Evolutionary conservation across 2,888 invertebrate genomes (phyloP).

Genomic region (Athalia cordata): DNA sequence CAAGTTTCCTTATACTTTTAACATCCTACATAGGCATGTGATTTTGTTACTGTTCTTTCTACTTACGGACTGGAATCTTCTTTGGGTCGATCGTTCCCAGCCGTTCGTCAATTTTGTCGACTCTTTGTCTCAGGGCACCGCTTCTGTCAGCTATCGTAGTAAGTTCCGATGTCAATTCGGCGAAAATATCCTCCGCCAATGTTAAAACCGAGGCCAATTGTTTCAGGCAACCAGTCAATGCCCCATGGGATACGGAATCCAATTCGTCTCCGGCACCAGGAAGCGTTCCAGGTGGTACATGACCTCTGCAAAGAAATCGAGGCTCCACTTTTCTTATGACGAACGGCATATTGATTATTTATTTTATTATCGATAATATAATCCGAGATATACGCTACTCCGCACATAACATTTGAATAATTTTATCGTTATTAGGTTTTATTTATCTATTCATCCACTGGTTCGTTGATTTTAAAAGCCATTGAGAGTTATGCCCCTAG

Average conservation of each 20-base stretch:
- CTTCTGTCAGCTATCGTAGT: constrained; percentile 85
- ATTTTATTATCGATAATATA: not conserved
- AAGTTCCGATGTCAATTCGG: constrained; percentile 85
- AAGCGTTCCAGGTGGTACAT: constrained; percentile 89
- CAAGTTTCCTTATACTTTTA: not conserved
- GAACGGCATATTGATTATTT: constrained; percentile 84
- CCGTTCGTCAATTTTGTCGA: constrained; percentile 82
- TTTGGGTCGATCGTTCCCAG: constrained; percentile 88
- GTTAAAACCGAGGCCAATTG: constrained; percentile 90
- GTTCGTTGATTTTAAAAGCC: not conserved
- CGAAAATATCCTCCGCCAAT: constrained; percentile 90
- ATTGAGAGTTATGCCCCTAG: not conserved
- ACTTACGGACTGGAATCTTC: constrained; percentile 96
- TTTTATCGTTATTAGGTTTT: not conserved
- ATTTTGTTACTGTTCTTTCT: constrained; percentile 57
- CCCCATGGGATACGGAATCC: constrained; percentile 90
- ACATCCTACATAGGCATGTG: not conserved
- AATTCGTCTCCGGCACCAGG: constrained; percentile 88
- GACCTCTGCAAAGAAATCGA: constrained; percentile 81
- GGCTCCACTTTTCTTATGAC: constrained; percentile 90
- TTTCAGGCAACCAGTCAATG: constrained; percentile 87
- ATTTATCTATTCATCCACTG: not conserved
- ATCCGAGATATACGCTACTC: not conserved
- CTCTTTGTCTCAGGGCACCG: constrained; percentile 81
- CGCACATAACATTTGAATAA: not conserved